Evolutionary conservation across 92 coral and sea anemone genomes (phyloP), one percentile per base, ranked within the genome.

Genomic region (Zoanthus sociatus): DNA sequence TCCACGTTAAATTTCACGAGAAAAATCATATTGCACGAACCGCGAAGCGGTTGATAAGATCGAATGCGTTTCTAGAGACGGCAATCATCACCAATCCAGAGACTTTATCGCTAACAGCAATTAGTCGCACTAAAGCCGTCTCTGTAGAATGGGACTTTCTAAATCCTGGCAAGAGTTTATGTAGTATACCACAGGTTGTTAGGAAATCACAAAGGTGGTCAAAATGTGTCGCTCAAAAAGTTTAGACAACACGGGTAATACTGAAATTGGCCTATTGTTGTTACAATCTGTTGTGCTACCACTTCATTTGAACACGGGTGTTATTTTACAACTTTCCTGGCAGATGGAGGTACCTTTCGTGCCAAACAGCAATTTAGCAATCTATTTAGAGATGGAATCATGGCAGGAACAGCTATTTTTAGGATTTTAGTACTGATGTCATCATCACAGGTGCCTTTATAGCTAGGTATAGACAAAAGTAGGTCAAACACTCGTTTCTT

Each of bases 391-490:
- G 86, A 87, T 37, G 78, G 54, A 37, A 86, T 21, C 73, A 87
- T 84, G 70, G 91, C 91, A 73, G 93, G 91, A 71, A 89, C 89
- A 64, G 91, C 89, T 55, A 91, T 90, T 53, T 48, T 71, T 44
- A 79, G 13, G 15, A 79, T 46, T 75, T 78, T 90, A 71, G 72
- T 87, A 78, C 92, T 69, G 53, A 89, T 86, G 44, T 71, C 92
- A 44, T 89, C 92, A 86, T 90, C 90, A 67, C 90, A 87, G 21
- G 92, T 78, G 32, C 83, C 87, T 71, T 90, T 90, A 33, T 86
- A 87, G 45, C 56, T 64, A 45, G 93, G 91, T 21, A 90, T 87
- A 31, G 91, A 90, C 68, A 71, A 67, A 20, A 88, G 82, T 71
- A 88, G 51, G 20, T 88, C 90, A 33, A 7, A 0, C 50, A 77